Conservation (phyloP, 2,797 vertebrate species). For the Urophycis tenuis region DNA sequence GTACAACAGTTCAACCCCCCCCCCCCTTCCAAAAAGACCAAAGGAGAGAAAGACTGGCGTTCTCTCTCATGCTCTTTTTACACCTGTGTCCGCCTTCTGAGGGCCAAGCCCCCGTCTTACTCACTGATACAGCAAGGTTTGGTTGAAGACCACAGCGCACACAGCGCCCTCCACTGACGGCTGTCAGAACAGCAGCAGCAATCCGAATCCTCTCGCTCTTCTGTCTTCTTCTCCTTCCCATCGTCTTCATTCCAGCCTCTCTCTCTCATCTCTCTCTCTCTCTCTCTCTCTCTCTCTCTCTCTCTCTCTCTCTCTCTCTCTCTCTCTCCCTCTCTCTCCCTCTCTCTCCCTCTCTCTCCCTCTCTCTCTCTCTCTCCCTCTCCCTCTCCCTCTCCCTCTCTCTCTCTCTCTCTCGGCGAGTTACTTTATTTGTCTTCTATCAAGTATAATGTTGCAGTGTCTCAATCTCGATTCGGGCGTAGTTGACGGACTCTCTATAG, state of each 20-base stretch:
- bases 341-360: conserved; percentile 38
- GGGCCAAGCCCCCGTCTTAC: conserved; percentile 20
- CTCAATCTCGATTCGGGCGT: background rate
- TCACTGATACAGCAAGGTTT: conserved; percentile 52
- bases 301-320: conserved; percentile 22
- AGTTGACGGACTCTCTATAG: background rate
- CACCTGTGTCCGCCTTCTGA: conserved; percentile 19
- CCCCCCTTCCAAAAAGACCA: conserved; percentile 11
- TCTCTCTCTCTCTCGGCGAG: conserved; percentile 28
- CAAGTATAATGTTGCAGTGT: background rate
- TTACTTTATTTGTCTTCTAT: conserved; percentile 6
- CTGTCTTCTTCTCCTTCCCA: conserved; percentile 30
- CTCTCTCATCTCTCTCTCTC: too few species aligned
- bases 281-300: too few species aligned
- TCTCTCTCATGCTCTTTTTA: conserved; percentile 21
- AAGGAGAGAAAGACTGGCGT: conserved; percentile 21
- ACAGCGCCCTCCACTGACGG: conserved; percentile 53
- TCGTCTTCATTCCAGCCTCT: conserved; percentile 33
- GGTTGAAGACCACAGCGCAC: conserved; percentile 32
- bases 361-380: conserved; percentile 24
- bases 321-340: conserved; percentile 9
- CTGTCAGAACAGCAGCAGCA: conserved; percentile 57
- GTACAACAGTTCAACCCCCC: conserved; percentile 46
- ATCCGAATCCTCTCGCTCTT: conserved; percentile 47
- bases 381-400: conserved; percentile 32